Conservation (phyloP, 2,888 invertebrate genomes). For the Amphipyra berbera region DNA sequence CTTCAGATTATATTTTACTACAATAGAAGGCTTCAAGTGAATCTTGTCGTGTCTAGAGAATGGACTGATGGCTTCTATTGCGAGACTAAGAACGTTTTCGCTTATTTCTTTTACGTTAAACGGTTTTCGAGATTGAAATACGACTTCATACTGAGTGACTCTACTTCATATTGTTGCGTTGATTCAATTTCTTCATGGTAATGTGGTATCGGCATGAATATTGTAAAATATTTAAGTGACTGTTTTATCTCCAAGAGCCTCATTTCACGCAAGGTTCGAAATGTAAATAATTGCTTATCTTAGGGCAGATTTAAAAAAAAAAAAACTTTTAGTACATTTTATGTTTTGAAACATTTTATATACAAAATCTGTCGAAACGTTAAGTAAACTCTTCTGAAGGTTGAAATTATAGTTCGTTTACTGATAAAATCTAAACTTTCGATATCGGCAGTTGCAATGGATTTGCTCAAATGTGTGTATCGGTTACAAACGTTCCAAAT, state of each 20-base stretch:
- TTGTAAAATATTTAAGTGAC: neutral
- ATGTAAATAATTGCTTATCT: neutral
- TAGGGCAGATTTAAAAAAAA: no score
- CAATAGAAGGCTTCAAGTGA: constrained; percentile 21
- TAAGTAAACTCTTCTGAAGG: no score
- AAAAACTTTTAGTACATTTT: no score
- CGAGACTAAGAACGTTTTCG: constrained; percentile 49
- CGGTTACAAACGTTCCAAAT: no score
- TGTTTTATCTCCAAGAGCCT: neutral
- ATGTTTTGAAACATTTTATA: no score
- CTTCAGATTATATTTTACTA: constrained; percentile 30
- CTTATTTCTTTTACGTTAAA: constrained; percentile 44
- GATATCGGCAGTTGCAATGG: no score
- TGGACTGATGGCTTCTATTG: constrained; percentile 46
- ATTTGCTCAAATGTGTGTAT: no score
- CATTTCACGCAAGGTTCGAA: neutral
- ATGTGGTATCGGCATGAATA: neutral
- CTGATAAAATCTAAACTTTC: no score
- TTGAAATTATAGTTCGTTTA: no score
- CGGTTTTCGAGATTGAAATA: constrained; percentile 38
- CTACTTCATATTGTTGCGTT: neutral
- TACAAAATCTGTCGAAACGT: no score
- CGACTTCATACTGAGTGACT: constrained; percentile 15
- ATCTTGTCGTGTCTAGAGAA: constrained; percentile 48
- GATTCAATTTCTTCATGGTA: neutral